Base-by-base conservation (phyloP, 2,888 invertebrate species). In the Ceratothoa steindachneri region DNA sequence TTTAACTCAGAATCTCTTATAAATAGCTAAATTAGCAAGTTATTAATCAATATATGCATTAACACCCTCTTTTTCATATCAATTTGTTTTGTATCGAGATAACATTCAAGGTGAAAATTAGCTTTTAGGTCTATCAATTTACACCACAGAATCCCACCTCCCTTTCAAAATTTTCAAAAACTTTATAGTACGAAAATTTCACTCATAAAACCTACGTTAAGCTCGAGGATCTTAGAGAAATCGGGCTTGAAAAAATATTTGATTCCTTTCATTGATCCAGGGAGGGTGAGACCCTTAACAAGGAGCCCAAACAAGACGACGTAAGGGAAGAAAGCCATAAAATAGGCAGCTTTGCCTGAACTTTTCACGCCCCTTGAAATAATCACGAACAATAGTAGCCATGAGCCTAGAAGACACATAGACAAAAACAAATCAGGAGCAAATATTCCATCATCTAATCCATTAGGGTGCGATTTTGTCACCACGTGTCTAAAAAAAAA, bases 321-420 rank as follows among this genome's bases (percentile, higher is more conserved):
- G 82, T 92, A 93, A 0, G 93, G 93, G 83, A 93, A 93, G 1
- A 94, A 84, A 0, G 95, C 77, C 12, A 94, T 89, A 84, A 95
- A 92, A 84, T 95, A 95, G 0, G 94, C 89, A 0, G 90, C 91
- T 84, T 92, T 92, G 67, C 92, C 92, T 0, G 91, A 90, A 82
- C 90, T 90, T 83, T 90, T 89, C 0, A 92, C 90, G 9, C 92
- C 92, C 78, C 87, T 88, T 19, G 90, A 86, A 65, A 91, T 89
- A 70, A 91, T 89, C 4, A 89, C 81, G 82, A 90, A 91, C 51
- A 91, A 89, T 0, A 89, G 83, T 2, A 88, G 69, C 92, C 92
- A 93, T 0, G 91, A 87, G 0, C 86, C 85, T 0, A 91, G 83
- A 7, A 93, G 85, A 72, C 90, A 89, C 0, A 91, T 81, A 0